Evolutionary conservation across 1,140 invertebrate species (phyloP).

Genomic region (Aradophagus sp.): DNA sequence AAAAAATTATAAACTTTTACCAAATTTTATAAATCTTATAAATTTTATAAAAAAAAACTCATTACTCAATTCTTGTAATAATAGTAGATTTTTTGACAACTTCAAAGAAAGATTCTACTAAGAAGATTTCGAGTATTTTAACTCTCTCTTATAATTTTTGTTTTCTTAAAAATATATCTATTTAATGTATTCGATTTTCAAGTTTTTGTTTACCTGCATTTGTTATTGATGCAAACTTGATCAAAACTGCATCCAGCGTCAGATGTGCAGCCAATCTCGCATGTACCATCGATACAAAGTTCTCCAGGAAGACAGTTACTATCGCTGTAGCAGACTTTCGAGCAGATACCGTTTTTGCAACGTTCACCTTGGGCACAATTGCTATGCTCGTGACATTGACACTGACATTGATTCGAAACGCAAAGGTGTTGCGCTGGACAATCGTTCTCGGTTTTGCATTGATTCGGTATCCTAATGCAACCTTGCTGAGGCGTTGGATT

Average conservation of each 20-base stretch:
- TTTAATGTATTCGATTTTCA: too few relatives aligned
- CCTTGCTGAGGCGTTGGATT: conserved; percentile 92
- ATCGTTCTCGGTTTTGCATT: conserved; percentile 79
- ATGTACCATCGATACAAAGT: conserved; percentile 88
- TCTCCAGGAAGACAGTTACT: conserved; percentile 92
- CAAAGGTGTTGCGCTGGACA: conserved; percentile 85
- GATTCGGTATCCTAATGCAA: conserved; percentile 83
- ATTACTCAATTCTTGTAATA: too few relatives aligned
- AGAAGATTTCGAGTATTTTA: too few relatives aligned
- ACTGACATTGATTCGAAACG: conserved; percentile 82
- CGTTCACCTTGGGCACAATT: conserved; percentile 88
- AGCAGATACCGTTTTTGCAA: conserved; percentile 85
- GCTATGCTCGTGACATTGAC: conserved; percentile 81
- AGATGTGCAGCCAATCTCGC: conserved; percentile 86
- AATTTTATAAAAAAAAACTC: too few relatives aligned
- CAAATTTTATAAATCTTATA: too few relatives aligned
- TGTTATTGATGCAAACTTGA: conserved; percentile 86
- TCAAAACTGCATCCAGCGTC: conserved; percentile 86
- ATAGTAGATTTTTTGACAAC: too few relatives aligned
- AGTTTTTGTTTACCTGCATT: conserved; percentile 79
- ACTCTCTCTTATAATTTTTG: too few relatives aligned
- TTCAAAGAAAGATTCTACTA: too few relatives aligned
- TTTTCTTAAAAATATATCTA: too few relatives aligned
- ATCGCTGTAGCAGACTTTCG: conserved; percentile 90
- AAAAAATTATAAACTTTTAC: not conserved